A percentile compares a stretch with the other conserved stretches of the same genome.
These are phyloP conservation scores for Micronycteris hirsuta DNA, from an alignment of 2,113 vertebrate genomes.

Conservation along the genomic window DNA sequence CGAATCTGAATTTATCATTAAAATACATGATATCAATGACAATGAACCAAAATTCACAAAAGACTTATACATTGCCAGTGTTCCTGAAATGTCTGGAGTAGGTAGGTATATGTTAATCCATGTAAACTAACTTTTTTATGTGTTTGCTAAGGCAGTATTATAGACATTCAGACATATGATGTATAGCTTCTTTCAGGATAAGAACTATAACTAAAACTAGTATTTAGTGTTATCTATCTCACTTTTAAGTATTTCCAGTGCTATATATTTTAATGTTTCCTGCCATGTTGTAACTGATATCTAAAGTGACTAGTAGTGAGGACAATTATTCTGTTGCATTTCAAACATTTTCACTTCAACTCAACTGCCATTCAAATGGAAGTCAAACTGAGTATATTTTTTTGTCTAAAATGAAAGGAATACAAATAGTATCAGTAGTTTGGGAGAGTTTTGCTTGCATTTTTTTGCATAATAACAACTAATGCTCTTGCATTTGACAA, in stretches of 20 bases:
- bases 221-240: not conserved
- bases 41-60: constrained; percentile 95
- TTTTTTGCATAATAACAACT: not conserved
- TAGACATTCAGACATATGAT: not conserved
- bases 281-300: not conserved
- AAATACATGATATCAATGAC: constrained; percentile 99
- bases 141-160: constrained; percentile 39
- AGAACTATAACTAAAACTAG: not conserved
- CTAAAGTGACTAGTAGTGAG: not conserved
- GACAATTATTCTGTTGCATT: not conserved
- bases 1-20: constrained; percentile 98
- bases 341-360: not conserved
- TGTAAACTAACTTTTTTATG: constrained; percentile 3
- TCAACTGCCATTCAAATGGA: not conserved
- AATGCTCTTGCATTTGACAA: not conserved
- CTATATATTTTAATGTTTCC: not conserved
- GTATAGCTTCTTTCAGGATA: not conserved
- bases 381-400: not conserved
- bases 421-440: not conserved
- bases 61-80: constrained; percentile 90
- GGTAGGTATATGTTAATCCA: constrained; percentile 85
- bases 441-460: not conserved
- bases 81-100: constrained; percentile 97
- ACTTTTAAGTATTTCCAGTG: not conserved
- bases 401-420: not conserved